A percentile compares a stretch with the other conserved stretches of the same genome.
Conservation (phyloP, 1,140 invertebrate species). For the Sitodiplosis mosellana region DNA sequence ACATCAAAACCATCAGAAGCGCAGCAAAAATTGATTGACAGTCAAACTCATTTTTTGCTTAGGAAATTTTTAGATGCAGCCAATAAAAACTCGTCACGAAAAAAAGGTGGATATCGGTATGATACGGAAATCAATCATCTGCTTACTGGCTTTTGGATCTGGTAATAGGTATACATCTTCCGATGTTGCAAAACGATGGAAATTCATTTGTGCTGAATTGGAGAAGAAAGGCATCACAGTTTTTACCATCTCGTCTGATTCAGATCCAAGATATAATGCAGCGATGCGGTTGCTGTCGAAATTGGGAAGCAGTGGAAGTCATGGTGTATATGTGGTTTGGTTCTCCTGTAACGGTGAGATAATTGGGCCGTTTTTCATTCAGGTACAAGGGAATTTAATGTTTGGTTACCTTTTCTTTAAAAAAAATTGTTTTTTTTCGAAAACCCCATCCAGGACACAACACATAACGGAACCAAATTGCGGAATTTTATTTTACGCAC, state of each 20-base stretch:
- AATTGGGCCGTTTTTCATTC: background rate
- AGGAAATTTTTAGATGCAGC: background rate
- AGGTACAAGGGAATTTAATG: no score
- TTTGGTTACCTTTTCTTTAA: no score
- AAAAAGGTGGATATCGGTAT: background rate
- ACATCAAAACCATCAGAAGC: no score
- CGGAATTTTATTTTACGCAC: background rate
- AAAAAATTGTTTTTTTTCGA: no score
- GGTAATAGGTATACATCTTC: background rate
- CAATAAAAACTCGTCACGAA: background rate
- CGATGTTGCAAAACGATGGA: background rate
- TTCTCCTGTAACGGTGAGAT: background rate
- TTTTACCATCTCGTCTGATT: background rate
- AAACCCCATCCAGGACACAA: background rate
- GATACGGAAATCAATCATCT: background rate
- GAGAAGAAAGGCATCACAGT: background rate
- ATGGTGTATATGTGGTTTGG: background rate
- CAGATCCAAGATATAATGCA: background rate
- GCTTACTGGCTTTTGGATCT: background rate
- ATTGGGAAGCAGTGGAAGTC: background rate
- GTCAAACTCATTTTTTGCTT: no score
- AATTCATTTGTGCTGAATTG: background rate
- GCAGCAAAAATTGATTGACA: no score
- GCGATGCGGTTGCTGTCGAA: background rate
- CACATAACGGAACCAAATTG: background rate